Evolutionary conservation across 2,888 invertebrate species (phyloP).

Genomic region (Allygus modestus): DNA sequence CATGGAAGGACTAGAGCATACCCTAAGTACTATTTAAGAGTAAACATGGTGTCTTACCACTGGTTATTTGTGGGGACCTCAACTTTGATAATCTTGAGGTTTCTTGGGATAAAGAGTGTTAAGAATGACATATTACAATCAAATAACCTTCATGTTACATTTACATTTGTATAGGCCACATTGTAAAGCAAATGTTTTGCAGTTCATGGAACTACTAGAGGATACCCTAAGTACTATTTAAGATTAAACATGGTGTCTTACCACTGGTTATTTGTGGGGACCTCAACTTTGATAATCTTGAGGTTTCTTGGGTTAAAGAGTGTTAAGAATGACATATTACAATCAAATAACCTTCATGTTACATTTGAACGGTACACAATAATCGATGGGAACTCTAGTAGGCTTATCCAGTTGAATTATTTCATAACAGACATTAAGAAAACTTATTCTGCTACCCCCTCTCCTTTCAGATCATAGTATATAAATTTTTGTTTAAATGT

Average conservation of each 20-base stretch:
- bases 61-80: conserved; percentile 34
- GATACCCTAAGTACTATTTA: conserved; percentile 14
- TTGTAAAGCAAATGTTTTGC: not conserved
- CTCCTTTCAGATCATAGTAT: conserved; percentile 44
- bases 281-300: conserved; percentile 29
- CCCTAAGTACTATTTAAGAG: not conserved
- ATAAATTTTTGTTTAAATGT: too few species aligned
- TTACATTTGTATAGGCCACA: conserved; percentile 14
- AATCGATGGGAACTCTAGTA: conserved; percentile 2
- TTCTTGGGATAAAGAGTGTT: conserved; percentile 3
- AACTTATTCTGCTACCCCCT: not conserved
- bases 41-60: not conserved
- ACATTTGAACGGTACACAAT: conserved; percentile 42
- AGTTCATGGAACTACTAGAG: conserved; percentile 9
- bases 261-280: conserved; percentile 39
- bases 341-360: conserved; percentile 6
- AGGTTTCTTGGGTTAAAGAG: not conserved
- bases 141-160: not conserved
- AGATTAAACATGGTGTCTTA: not conserved
- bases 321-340: conserved; percentile 11
- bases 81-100: conserved; percentile 28
- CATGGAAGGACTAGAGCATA: not conserved
- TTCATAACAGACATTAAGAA: conserved; percentile 10
- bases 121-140: too few species aligned
- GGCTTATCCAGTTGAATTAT: conserved; percentile 28